Percentiles rank a stretch among this genome's conserved stretches.
phyloP scores from a whole-genome alignment of 2,113 vertebrate species.

The Paramisgurnus dabryanus region DNA sequence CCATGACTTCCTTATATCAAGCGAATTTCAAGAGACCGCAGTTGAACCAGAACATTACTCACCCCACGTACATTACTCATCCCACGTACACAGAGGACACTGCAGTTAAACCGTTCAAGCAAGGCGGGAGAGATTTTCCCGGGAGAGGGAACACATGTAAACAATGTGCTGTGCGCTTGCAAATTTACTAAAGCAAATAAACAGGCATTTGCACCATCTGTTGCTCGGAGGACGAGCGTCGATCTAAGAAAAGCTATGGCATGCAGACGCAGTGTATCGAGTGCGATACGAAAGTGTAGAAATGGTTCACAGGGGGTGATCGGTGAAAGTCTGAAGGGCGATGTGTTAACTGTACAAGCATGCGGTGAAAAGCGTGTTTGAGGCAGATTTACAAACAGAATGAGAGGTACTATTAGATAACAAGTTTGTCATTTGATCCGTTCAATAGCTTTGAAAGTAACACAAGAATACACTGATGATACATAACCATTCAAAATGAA shows the following conservation, averaged over 20 bases:
- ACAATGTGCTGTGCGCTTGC: neutral
- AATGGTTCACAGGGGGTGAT: conserved; percentile 6
- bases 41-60: neutral
- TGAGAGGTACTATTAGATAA: conserved; percentile 64
- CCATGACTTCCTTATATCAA: neutral
- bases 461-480: conserved; percentile 58
- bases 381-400: conserved; percentile 48
- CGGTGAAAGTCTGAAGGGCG: neutral
- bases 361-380: conserved; percentile 57
- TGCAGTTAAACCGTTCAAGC: neutral
- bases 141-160: neutral
- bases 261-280: conserved; percentile 11
- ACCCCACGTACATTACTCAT: neutral
- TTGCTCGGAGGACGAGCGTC: conserved; percentile 48
- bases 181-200: conserved; percentile 47
- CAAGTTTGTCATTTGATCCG: conserved; percentile 55
- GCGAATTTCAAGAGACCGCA: neutral
- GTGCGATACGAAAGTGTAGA: neutral
- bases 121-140: conserved; percentile 1
- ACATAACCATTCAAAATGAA: conserved; percentile 76
- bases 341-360: conserved; percentile 60
- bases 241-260: conserved; percentile 18
- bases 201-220: conserved; percentile 58
- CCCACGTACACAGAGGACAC: neutral
- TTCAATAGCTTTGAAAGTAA: conserved; percentile 56